phyloP scores from a whole-genome alignment of 2,888 invertebrate species.

The Sinelater perroti region DNA sequence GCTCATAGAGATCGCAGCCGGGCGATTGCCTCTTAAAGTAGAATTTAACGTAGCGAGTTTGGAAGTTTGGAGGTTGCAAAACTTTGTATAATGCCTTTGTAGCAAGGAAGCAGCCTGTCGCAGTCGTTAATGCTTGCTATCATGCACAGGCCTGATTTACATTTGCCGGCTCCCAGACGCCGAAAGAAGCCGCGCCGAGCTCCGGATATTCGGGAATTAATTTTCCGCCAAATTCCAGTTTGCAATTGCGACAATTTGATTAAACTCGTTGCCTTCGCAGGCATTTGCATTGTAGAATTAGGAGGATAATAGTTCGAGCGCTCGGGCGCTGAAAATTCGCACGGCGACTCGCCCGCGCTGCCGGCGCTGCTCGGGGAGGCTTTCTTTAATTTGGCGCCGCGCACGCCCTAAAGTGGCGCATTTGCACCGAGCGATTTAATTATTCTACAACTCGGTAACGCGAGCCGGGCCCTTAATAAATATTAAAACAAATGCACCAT shows the following conservation, averaged over 20 bases:
- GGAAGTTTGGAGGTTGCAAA: slow-evolving; percentile 48
- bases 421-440: slow-evolving; percentile 18
- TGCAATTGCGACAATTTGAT: slow-evolving; percentile 30
- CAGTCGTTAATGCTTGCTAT: slow-evolving; percentile 45
- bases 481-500: slow-evolving; percentile 29
- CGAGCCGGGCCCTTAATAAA: slow-evolving; percentile 27
- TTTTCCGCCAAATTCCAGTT: slow-evolving; percentile 26
- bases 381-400: slow-evolving; percentile 10
- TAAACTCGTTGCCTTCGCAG: slow-evolving; percentile 12
- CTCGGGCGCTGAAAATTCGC: neutral
- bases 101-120: slow-evolving; percentile 44
- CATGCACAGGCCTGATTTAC: slow-evolving; percentile 41
- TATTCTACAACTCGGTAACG: slow-evolving; percentile 16
- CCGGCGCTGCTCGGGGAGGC: neutral
- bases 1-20: slow-evolving; percentile 38
- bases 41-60: slow-evolving; percentile 56
- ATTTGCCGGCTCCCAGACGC: slow-evolving; percentile 32
- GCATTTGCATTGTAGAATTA: slow-evolving; percentile 10
- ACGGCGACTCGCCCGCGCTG: neutral
- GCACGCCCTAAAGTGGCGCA: slow-evolving; percentile 7
- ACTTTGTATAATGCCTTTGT: slow-evolving; percentile 49
- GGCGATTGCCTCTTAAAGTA: slow-evolving; percentile 57
- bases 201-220: slow-evolving; percentile 26
- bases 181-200: slow-evolving; percentile 20
- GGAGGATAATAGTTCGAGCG: slow-evolving; percentile 9